Percentiles rank a stretch among this genome's conserved stretches.
phyloP scores from a whole-genome alignment of 1,140 invertebrate species.

The Trichonephila clavata region DNA sequence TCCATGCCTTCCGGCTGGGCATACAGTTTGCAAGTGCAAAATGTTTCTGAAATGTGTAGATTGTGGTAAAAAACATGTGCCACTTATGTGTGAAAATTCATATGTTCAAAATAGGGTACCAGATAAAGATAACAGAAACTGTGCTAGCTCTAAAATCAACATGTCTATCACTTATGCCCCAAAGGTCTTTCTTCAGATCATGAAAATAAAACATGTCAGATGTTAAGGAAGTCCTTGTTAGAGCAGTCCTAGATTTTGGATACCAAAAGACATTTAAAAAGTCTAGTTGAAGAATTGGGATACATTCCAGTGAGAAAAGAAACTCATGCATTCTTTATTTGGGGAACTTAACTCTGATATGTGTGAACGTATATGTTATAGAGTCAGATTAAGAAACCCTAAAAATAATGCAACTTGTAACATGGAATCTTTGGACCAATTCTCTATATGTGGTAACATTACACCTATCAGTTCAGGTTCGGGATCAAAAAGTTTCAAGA shows the following conservation, averaged over 20 bases:
- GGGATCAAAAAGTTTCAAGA: not conserved
- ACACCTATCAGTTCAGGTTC: not conserved
- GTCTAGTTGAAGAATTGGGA: not conserved
- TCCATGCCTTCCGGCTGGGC: not conserved
- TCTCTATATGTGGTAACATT: not conserved
- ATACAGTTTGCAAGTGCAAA: conserved; percentile 45
- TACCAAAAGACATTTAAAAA: conserved; percentile 32
- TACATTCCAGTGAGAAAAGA: conserved; percentile 23
- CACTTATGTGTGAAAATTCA: conserved; percentile 36
- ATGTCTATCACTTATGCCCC: not conserved
- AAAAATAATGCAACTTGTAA: not conserved
- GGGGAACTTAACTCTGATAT: not conserved
- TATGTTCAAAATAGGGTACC: not conserved
- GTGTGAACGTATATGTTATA: not conserved
- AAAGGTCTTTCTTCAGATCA: not conserved
- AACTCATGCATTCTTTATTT: not conserved
- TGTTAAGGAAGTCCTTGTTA: not conserved
- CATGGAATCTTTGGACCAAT: not conserved
- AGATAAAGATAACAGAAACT: not conserved
- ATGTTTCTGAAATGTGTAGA: not conserved
- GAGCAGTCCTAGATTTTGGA: not conserved
- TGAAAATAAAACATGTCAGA: not conserved
- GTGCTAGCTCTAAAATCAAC: not conserved
- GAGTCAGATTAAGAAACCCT: not conserved
- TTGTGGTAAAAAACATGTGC: conserved; percentile 40